Conservation (phyloP, 2,797 vertebrate genomes). For the Rallus crepitans region DNA sequence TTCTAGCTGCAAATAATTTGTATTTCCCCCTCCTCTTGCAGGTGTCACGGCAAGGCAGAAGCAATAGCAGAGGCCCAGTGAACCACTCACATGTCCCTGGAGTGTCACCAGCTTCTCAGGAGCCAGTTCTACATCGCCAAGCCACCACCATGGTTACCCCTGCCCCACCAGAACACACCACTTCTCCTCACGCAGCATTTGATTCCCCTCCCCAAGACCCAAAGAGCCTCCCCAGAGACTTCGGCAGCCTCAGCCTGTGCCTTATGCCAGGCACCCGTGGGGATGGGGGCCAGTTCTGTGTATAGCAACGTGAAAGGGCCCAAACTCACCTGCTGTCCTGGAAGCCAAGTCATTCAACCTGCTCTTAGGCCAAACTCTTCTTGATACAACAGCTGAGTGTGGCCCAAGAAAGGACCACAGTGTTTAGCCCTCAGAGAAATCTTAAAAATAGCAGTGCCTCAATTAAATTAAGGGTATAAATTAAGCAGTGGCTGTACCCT, state of each 20-base stretch:
- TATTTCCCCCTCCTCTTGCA: slow-evolving; percentile 35
- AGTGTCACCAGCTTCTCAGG: neutral
- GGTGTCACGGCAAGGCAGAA: slow-evolving; percentile 66
- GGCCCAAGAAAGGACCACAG: neutral
- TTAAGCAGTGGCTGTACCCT: neutral
- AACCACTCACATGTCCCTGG: fast-evolving
- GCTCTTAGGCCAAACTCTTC: neutral
- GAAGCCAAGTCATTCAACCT: neutral
- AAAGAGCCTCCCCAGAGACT: neutral
- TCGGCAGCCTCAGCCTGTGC: neutral
- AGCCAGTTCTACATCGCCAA: neutral
- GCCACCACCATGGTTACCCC: neutral
- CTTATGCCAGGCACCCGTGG: neutral
- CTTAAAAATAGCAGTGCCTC: slow-evolving; percentile 41
- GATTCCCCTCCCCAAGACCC: neutral
- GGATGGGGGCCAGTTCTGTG: fast-evolving
- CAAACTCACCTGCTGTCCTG: neutral
- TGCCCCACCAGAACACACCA: neutral
- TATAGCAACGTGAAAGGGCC: neutral
- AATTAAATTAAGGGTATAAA: neutral
- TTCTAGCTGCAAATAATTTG: neutral
- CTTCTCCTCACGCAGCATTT: neutral
- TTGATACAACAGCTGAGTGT: neutral
- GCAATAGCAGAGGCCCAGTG: neutral
- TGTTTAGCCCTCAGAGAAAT: neutral